Conservation (phyloP, 1,140 invertebrate genomes). For the Nasonia giraulti region DNA sequence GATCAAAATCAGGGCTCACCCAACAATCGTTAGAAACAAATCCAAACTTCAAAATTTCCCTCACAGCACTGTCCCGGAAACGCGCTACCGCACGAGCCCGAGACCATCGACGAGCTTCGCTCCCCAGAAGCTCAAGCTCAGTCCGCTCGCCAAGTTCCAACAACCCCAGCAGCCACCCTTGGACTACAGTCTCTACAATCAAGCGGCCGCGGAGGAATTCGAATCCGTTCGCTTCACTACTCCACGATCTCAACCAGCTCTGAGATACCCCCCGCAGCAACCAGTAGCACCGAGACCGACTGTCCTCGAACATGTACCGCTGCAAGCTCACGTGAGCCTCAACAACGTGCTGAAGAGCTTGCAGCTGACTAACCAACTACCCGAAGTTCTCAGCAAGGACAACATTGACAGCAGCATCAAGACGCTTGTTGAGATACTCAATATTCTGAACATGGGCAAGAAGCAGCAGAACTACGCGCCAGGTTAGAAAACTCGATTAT, state of each 20-base stretch:
- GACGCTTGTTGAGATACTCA: constrained; percentile 83
- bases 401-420: constrained; percentile 86
- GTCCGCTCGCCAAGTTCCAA: not conserved
- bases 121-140: constrained; percentile 14
- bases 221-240: constrained; percentile 60
- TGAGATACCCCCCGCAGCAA: constrained; percentile 39
- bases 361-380: constrained; percentile 82
- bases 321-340: constrained; percentile 47
- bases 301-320: not conserved
- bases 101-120: not conserved
- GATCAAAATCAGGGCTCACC: not conserved
- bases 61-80: not conserved
- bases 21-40: not conserved
- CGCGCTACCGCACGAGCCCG: not conserved
- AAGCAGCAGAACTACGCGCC: constrained; percentile 47
- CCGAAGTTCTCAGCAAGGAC: constrained; percentile 82
- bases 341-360: constrained; percentile 75
- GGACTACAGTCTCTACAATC: constrained; percentile 18
- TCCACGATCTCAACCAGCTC: constrained; percentile 26
- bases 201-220: constrained; percentile 56
- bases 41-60: not conserved
- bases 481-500: constrained; percentile 5
- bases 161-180: not conserved
- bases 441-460: constrained; percentile 75
- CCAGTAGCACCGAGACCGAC: not conserved